phyloP scores from a whole-genome alignment of 2,888 invertebrate genomes.

The Andrena camellia region DNA sequence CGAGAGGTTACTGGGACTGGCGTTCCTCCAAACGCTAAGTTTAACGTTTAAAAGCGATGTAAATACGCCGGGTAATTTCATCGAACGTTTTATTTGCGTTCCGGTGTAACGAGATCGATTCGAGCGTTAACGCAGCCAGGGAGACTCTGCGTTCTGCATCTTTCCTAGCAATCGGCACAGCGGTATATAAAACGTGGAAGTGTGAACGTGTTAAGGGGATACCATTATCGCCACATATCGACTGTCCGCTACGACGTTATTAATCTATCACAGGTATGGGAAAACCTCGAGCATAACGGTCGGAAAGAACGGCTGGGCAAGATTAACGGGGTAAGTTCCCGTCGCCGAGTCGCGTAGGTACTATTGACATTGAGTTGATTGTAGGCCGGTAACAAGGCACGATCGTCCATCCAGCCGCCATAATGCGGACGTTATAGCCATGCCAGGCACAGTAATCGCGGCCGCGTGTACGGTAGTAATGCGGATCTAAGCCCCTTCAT shows the following conservation, averaged over 20 bases:
- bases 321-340: constrained; percentile 30
- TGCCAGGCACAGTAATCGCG: constrained; percentile 63
- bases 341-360: constrained; percentile 7
- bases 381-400: constrained; percentile 60
- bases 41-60: constrained; percentile 35
- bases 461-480: constrained; percentile 56
- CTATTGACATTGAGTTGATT: constrained; percentile 59
- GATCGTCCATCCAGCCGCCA: constrained; percentile 54
- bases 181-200: too few relatives aligned
- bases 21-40: constrained; percentile 44
- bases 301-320: constrained; percentile 28
- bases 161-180: too few relatives aligned
- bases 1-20: constrained; percentile 32
- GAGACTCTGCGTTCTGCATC: too few relatives aligned
- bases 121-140: neutral
- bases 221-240: constrained; percentile 22
- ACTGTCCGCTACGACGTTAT: constrained; percentile 10
- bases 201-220: constrained; percentile 3
- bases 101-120: constrained; percentile 21
- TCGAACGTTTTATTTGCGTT: constrained; percentile 20
- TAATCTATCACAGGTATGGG: constrained; percentile 10
- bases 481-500: constrained; percentile 64
- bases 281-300: neutral
- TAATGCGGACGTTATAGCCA: constrained; percentile 66
- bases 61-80: constrained; percentile 35